Conservation (phyloP, 2,888 invertebrate genomes). For the Sicus ferrugineus region DNA sequence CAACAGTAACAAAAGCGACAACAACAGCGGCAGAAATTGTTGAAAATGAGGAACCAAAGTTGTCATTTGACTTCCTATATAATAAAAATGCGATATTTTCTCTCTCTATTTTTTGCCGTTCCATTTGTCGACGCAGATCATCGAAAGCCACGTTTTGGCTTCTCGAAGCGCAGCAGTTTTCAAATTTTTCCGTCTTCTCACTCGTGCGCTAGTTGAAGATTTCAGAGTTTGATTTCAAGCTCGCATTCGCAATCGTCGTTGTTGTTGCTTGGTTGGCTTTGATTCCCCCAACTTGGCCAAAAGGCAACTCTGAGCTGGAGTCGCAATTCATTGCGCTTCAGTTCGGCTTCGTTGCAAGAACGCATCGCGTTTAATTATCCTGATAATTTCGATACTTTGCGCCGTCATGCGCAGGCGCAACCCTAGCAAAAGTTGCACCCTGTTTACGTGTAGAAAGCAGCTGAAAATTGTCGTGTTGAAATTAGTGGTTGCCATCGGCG, state of each 20-base stretch:
- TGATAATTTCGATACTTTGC: too few relatives aligned
- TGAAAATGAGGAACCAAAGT: background rate
- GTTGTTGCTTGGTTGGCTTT: slow-evolving; percentile 25
- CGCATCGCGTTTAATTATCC: too few relatives aligned
- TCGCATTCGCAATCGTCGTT: slow-evolving; percentile 3
- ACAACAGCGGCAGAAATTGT: background rate
- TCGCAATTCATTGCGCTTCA: too few relatives aligned
- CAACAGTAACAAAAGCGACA: background rate
- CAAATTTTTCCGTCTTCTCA: slow-evolving; percentile 2
- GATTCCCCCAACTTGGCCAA: too few relatives aligned
- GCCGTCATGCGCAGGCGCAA: background rate
- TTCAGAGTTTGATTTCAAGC: slow-evolving; percentile 15
- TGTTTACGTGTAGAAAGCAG: background rate
- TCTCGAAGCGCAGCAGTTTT: slow-evolving; percentile 10
- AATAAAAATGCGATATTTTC: background rate
- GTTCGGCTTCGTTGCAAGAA: background rate
- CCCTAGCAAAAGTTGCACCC: background rate
- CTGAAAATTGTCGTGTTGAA: slow-evolving; percentile 20
- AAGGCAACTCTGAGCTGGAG: too few relatives aligned
- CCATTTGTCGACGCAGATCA: slow-evolving; percentile 5
- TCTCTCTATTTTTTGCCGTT: slow-evolving; percentile 5
- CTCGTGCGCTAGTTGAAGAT: background rate
- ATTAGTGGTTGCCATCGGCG: background rate
- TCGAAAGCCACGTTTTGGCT: slow-evolving; percentile 19
- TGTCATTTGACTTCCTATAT: background rate